Evolutionary conservation across 1,140 invertebrate genomes (phyloP), one percentile per base, ranked within the genome.

Genomic region (Cydia pomonella): DNA sequence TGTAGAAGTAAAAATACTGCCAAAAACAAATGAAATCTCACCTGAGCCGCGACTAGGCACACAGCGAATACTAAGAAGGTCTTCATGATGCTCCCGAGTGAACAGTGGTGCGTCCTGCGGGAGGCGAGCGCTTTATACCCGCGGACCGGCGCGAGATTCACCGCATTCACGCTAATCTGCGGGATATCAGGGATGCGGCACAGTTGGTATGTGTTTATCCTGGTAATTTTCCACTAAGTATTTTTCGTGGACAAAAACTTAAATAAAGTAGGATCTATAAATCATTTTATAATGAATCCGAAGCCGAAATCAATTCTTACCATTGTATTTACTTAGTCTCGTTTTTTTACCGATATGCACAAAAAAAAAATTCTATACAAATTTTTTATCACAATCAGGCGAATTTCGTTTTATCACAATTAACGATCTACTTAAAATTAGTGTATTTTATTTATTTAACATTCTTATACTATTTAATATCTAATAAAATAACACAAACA

Each of bases 21-120:
- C 12, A 44, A 44, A 44, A 44, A 16, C 0, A 44, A 38, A 9
- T 38, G 33, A 38, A 44, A 44, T 50, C 82, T 84, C 29, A 89
- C 87, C 84, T 87, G 86, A 74, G 80, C 87, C 23, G 80, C 73
- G 12, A 89, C 80, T 29, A 89, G 53, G 78, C 85, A 87, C 59
- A 83, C 80, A 59, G 83, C 87, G 23, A 89, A 75, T 13, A 89
- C 80, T 1, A 89, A 16, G 16, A 87, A 80, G 33, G 81, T 75
- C 86, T 92, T 92, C 89, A 91, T 91, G 78, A 76, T 90, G 79
- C 63, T 25, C 50, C 59, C 18, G 23, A 33, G 16, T 16, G 25
- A 69, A 21, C 64, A 33, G 64, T 69, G 64, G 16, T 27, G 64
- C 4, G 33, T 69, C 64, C 64, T 33, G 29, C 64, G 18, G 64